phyloP scores from a whole-genome alignment of 2,888 invertebrate species.

The Platycnemis pennipes region DNA sequence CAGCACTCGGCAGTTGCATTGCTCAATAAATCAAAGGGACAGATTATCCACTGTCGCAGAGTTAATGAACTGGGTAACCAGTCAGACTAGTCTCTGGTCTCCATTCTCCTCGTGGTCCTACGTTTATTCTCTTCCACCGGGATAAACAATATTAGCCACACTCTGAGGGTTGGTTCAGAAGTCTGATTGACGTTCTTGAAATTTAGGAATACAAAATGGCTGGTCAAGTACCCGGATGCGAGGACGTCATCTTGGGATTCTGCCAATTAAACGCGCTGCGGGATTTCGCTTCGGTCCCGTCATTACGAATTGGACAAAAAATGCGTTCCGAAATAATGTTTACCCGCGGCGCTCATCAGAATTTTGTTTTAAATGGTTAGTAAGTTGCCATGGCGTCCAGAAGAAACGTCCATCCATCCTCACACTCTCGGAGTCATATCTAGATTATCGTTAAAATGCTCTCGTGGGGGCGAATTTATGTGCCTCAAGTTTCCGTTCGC shows the following conservation, averaged over 20 bases:
- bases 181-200: not conserved
- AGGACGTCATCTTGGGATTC: not conserved
- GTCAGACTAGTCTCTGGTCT: not conserved
- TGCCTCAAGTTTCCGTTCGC: not conserved
- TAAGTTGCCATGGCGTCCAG: not conserved
- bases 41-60: not conserved
- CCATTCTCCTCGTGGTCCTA: not conserved
- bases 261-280: not conserved
- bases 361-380: not conserved
- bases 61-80: not conserved
- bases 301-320: not conserved
- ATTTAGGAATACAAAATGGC: not conserved
- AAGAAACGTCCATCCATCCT: not conserved
- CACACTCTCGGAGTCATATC: not conserved
- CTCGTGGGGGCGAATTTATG: conserved; percentile 2
- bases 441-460: conserved; percentile 4
- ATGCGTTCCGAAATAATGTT: not conserved
- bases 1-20: not conserved
- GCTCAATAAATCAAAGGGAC: not conserved
- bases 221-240: not conserved
- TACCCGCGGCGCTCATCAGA: not conserved
- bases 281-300: not conserved
- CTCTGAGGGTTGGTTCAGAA: not conserved
- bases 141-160: not conserved
- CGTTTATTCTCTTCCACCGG: not conserved